These are phyloP conservation scores for Solea senegalensis DNA, from an alignment of 2,113 vertebrate genomes.

Conservation along the genomic window DNA sequence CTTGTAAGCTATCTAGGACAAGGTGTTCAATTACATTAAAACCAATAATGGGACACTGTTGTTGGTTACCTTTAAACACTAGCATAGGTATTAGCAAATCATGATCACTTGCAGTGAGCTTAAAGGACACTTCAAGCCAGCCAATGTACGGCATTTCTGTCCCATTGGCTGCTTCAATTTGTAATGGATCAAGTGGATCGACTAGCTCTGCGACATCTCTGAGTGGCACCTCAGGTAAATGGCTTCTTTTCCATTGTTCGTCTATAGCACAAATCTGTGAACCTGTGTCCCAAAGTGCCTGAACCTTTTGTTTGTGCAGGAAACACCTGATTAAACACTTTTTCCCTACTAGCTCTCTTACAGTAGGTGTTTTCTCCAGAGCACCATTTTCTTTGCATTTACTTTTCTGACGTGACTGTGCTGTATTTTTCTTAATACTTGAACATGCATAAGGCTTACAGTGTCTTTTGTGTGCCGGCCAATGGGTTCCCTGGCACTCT, in stretches of 20 bases:
- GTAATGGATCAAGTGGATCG: background rate
- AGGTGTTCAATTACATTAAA: slow-evolving; percentile 39
- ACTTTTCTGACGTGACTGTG: too few relatives aligned
- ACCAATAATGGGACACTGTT: slow-evolving; percentile 26
- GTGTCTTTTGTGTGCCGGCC: background rate
- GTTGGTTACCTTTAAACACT: slow-evolving; percentile 23
- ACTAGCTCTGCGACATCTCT: slow-evolving; percentile 31
- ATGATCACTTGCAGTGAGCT: background rate
- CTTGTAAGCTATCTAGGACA: background rate
- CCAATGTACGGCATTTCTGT: background rate
- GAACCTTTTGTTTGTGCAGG: slow-evolving; percentile 17
- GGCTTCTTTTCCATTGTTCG: slow-evolving; percentile 23
- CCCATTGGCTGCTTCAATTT: background rate
- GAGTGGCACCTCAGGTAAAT: background rate
- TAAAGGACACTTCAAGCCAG: background rate
- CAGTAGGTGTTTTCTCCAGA: background rate
- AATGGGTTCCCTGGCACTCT: background rate
- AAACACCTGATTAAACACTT: slow-evolving; percentile 38
- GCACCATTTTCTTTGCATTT: background rate
- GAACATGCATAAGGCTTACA: background rate
- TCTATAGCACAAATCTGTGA: slow-evolving; percentile 16
- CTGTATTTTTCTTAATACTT: background rate
- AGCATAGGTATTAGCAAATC: slow-evolving; percentile 20
- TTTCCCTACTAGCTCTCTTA: slow-evolving; percentile 30
- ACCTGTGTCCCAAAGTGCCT: slow-evolving; percentile 39